A percentile compares a stretch with the other conserved stretches of the same genome.
These are phyloP conservation scores for Calephelis nemesis DNA, from an alignment of 1,140 invertebrate species.

Conservation along the genomic window DNA sequence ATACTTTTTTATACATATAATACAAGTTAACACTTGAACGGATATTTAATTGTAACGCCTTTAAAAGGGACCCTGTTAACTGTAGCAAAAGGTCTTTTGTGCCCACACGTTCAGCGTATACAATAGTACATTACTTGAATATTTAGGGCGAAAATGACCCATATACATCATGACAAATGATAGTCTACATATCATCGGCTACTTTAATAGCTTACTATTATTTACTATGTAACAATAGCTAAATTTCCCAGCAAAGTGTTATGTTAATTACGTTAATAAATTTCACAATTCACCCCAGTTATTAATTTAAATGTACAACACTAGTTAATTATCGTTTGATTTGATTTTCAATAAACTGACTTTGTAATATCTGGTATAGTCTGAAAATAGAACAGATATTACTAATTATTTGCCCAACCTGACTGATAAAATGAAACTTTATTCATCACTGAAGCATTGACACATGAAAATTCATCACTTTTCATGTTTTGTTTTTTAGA, in stretches of 20 bases:
- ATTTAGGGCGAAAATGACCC: slow-evolving; percentile 36
- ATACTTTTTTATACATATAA: too few species aligned
- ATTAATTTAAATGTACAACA: slow-evolving; percentile 1
- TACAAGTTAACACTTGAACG: not conserved
- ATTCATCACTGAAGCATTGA: too few species aligned
- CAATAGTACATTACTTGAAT: slow-evolving; percentile 32
- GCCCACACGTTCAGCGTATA: slow-evolving; percentile 22
- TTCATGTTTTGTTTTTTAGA: too few species aligned
- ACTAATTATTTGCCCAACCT: too few species aligned
- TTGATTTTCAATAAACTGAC: too few species aligned
- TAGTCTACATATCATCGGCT: slow-evolving; percentile 29
- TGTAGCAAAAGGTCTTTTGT: slow-evolving; percentile 40
- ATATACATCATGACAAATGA: slow-evolving; percentile 33
- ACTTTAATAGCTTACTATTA: slow-evolving; percentile 41
- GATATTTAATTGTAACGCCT: not conserved
- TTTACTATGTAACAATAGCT: slow-evolving; percentile 34
- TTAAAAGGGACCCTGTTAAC: slow-evolving; percentile 43
- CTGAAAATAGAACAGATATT: too few species aligned
- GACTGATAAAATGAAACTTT: too few species aligned
- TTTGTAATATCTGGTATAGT: too few species aligned
- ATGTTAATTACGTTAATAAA: slow-evolving; percentile 69
- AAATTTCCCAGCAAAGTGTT: slow-evolving; percentile 46
- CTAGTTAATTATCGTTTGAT: too few species aligned
- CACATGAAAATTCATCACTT: too few species aligned
- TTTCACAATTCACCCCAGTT: slow-evolving; percentile 19